A percentile compares a stretch with the other conserved stretches of the same genome.
Conservation (phyloP, 1,140 invertebrate genomes). For the Zaprionus tsacasi region DNA sequence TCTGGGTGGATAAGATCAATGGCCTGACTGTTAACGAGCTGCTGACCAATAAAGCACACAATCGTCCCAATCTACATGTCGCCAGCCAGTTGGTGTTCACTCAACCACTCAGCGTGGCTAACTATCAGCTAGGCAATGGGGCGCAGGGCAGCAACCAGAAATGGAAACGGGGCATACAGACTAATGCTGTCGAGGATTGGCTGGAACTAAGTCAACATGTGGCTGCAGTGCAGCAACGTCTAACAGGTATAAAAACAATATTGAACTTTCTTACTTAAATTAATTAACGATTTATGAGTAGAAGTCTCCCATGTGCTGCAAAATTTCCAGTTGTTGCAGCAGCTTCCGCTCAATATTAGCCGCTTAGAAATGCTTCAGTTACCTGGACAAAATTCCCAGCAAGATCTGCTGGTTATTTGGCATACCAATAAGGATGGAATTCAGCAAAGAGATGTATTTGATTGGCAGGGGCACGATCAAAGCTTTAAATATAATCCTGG, state of each 20-base stretch:
- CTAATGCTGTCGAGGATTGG: conserved; percentile 34
- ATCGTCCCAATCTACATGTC: conserved; percentile 63
- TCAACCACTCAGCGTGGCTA: conserved; percentile 57
- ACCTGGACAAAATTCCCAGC: not conserved
- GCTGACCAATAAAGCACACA: conserved; percentile 58
- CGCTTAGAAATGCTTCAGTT: conserved; percentile 12
- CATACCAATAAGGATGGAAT: not conserved
- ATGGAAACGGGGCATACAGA: conserved; percentile 33
- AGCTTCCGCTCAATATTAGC: conserved; percentile 43
- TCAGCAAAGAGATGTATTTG: conserved; percentile 13
- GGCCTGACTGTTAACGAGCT: conserved; percentile 57
- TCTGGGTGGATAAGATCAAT: conserved; percentile 70
- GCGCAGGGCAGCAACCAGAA: conserved; percentile 22
- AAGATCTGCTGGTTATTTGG: conserved; percentile 44
- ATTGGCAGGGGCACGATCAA: conserved; percentile 39
- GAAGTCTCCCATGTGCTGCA: conserved; percentile 52
- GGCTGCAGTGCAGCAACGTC: conserved; percentile 50
- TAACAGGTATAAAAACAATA: conserved; percentile 35
- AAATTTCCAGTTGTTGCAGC: conserved; percentile 49
- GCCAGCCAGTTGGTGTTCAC: conserved; percentile 64
- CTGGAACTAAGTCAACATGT: conserved; percentile 45
- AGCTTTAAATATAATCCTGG: conserved; percentile 49
- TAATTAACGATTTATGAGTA: not conserved
- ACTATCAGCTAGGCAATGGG: conserved; percentile 50
- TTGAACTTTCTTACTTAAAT: not conserved